These are phyloP conservation scores for Lophotriccus pileatus DNA, from an alignment of 2,797 vertebrate genomes.

Conservation along the genomic window DNA sequence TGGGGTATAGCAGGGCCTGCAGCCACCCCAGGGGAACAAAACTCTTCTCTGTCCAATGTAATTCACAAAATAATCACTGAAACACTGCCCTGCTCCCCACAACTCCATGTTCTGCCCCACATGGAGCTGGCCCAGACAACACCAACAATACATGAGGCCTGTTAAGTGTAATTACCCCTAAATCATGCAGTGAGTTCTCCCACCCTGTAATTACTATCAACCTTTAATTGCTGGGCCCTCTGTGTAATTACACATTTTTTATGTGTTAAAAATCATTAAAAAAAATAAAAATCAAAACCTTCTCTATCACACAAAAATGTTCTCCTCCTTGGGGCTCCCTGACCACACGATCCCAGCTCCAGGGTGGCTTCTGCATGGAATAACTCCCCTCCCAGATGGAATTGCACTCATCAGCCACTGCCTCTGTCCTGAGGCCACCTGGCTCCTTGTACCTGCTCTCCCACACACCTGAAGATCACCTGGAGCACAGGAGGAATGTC, in stretches of 20 bases:
- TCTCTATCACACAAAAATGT: not conserved
- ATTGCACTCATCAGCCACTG: not conserved
- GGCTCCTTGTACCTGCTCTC: not conserved
- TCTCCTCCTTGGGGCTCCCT: not conserved
- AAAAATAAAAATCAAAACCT: not conserved
- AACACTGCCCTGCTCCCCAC: not conserved
- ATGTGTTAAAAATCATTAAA: not conserved
- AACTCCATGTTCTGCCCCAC: not conserved
- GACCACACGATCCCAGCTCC: not conserved
- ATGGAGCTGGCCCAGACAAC: not conserved
- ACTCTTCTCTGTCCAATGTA: not conserved
- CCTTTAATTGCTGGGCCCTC: not conserved
- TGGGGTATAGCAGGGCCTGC: not conserved
- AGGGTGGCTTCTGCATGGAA: not conserved
- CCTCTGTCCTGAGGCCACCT: not conserved
- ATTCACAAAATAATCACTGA: not conserved
- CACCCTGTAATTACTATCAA: constrained; percentile 5
- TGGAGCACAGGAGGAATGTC: rapidly evolving
- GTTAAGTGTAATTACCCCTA: not conserved
- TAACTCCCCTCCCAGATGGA: not conserved
- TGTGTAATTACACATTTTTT: not conserved
- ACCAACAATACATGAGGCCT: not conserved
- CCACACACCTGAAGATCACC: not conserved
- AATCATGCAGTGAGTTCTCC: not conserved
- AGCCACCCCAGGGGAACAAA: not conserved